These are phyloP conservation scores for Calameuta pallipes DNA, from an alignment of 2,888 invertebrate genomes.

Conservation along the genomic window DNA sequence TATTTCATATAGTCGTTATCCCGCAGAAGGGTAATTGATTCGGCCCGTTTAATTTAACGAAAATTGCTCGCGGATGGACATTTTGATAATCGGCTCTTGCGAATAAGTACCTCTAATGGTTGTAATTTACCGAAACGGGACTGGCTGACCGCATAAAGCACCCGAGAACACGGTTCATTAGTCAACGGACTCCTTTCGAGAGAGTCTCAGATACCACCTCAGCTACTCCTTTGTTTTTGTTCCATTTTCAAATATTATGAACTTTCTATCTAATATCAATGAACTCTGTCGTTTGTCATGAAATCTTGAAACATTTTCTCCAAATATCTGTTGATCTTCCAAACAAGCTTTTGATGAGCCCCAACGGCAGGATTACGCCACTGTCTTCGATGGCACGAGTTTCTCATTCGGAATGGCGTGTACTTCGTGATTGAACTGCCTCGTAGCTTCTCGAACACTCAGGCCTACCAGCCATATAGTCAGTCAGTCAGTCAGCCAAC, in stretches of 20 bases:
- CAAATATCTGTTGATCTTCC: neutral
- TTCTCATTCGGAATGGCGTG: constrained; percentile 35
- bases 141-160: constrained; percentile 53
- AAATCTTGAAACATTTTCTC: neutral
- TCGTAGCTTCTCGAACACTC: constrained; percentile 11
- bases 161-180: constrained; percentile 53
- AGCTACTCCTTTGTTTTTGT: constrained; percentile 12
- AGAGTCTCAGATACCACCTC: constrained; percentile 16
- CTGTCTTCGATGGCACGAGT: constrained; percentile 27
- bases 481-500: neutral
- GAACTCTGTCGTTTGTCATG: neutral
- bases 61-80: constrained; percentile 55
- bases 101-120: constrained; percentile 61
- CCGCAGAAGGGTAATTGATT: constrained; percentile 54
- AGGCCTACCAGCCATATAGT: neutral
- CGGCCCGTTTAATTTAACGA: constrained; percentile 62
- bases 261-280: neutral
- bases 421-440: constrained; percentile 47
- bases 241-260: neutral
- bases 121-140: constrained; percentile 61
- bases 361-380: constrained; percentile 36
- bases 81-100: constrained; percentile 48
- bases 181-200: constrained; percentile 36
- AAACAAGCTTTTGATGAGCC: neutral
- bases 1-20: neutral